phyloP scores from a whole-genome alignment of 2,113 vertebrate genomes.

The Danio rerio region GRCz12tu NC_133177.1:4369501-4370000 shows the following conservation, averaged over 20 bases:
- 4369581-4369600: neutral
- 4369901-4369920: constrained; percentile 96
- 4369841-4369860: constrained; percentile 98
- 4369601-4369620: too few species aligned
- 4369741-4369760: neutral
- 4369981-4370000: neutral
- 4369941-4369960: constrained; percentile 95
- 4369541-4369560: too few species aligned
- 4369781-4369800: neutral
- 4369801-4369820: constrained; percentile 43
- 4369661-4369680: neutral
- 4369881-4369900: constrained; percentile 98
- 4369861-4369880: constrained; percentile 98
- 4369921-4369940: constrained; percentile 98
- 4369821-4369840: constrained; percentile 93
- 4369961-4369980: constrained; percentile 65
- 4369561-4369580: neutral
- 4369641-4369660: neutral
- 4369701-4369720: neutral
- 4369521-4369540: too few species aligned
- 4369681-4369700: neutral
- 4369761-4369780: neutral
- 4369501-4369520: too few species aligned
- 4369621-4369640: too few species aligned
- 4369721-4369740: neutral